phyloP scores from a whole-genome alignment of 2,797 vertebrate genomes.

The Valencia hispanica region DNA sequence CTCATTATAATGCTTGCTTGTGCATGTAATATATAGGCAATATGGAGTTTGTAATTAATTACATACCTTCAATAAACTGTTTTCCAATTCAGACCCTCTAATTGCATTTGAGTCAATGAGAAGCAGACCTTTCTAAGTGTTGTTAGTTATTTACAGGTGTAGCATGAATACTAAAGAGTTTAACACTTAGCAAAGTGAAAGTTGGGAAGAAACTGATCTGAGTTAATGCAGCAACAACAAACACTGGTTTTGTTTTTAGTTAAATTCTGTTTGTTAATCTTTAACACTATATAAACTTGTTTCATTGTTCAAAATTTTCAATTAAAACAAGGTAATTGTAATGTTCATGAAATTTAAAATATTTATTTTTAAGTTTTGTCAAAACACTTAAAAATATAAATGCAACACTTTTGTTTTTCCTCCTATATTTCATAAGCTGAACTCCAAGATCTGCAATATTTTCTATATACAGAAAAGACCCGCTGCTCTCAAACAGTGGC shows the following conservation, averaged over 20 bases:
- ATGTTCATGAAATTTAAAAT: background rate
- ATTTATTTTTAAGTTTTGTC: background rate
- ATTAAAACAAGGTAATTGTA: background rate
- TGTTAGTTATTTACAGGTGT: slow-evolving; percentile 19
- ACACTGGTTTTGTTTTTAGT: background rate
- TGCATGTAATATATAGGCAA: slow-evolving; percentile 34
- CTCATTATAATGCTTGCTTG: slow-evolving; percentile 28
- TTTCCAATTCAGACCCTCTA: slow-evolving; percentile 28
- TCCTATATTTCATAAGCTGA: too few relatives aligned
- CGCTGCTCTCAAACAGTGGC: too few relatives aligned
- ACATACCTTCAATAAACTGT: slow-evolving; percentile 42
- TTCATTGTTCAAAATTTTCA: background rate
- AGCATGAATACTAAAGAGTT: slow-evolving; percentile 6
- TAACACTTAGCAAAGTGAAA: background rate
- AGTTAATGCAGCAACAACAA: background rate
- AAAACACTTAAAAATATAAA: too few relatives aligned
- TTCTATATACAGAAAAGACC: too few relatives aligned
- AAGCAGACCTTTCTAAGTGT: slow-evolving; percentile 6
- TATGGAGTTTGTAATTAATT: slow-evolving; percentile 40
- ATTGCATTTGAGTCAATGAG: slow-evolving; percentile 26
- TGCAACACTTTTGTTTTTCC: too few relatives aligned
- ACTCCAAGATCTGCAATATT: too few relatives aligned
- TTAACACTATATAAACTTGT: background rate
- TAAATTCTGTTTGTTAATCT: background rate
- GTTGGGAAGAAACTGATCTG: background rate